Evolutionary conservation across 2,113 vertebrate genomes (phyloP).

Genomic region (Xyrauchen texanus): DNA sequence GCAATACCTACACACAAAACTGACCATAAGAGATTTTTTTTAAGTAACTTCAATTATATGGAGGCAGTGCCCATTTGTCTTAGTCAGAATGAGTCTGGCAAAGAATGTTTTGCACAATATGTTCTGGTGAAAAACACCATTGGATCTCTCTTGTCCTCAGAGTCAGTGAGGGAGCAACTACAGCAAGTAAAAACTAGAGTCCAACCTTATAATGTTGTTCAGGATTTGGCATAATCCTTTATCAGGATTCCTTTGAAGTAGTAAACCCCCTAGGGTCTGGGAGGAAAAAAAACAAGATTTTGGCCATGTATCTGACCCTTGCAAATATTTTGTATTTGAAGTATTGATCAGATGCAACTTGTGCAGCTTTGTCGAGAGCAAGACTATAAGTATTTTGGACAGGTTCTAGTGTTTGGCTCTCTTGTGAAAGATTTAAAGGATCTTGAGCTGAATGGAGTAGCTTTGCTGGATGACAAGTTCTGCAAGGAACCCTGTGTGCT

Average conservation of each 20-base stretch:
- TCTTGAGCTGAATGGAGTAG: conserved; percentile 8
- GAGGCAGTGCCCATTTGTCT: conserved; percentile 35
- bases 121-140: conserved; percentile 31
- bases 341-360: conserved; percentile 12
- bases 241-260: conserved; percentile 26
- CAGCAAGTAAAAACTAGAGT: conserved; percentile 26
- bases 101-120: conserved; percentile 41
- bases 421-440: conserved; percentile 4
- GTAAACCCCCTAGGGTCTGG: conserved; percentile 13
- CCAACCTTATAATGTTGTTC: conserved; percentile 17
- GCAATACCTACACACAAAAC: conserved; percentile 26
- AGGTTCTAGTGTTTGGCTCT: conserved; percentile 9
- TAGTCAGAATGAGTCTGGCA: conserved; percentile 45
- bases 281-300: conserved; percentile 10
- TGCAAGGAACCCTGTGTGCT: conserved; percentile 22
- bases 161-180: conserved; percentile 35
- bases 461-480: neutral
- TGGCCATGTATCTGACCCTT: conserved; percentile 19
- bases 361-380: conserved; percentile 22
- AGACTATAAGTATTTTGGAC: conserved; percentile 33
- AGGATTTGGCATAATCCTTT: conserved; percentile 12
- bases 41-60: conserved; percentile 34
- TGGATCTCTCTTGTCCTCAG: conserved; percentile 8
- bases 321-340: conserved; percentile 19
- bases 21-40: neutral